phyloP scores from a whole-genome alignment of 2,888 invertebrate genomes.

The Psylliodes chrysocephalus region DNA sequence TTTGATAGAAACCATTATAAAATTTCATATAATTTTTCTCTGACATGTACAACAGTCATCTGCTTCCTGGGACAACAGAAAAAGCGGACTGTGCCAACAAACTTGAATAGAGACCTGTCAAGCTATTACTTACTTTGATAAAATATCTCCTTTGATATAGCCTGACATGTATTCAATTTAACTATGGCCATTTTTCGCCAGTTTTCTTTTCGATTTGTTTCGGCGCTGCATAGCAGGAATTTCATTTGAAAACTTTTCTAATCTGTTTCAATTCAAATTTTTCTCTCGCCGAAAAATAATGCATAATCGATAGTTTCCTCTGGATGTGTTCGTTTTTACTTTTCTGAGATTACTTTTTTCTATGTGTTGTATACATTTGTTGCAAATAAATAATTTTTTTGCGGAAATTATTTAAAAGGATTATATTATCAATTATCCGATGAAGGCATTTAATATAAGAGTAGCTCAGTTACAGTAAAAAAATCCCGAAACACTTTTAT shows the following conservation, averaged over 20 bases:
- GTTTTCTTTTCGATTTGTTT: conserved; percentile 25
- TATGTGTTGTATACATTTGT: too few relatives aligned
- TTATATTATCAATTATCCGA: too few relatives aligned
- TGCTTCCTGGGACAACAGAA: conserved; percentile 20
- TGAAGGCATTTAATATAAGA: too few relatives aligned
- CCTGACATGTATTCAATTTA: conserved; percentile 29
- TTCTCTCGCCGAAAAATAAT: background rate
- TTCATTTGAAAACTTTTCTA: conserved; percentile 28
- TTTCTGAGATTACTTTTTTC: too few relatives aligned
- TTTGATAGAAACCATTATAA: background rate
- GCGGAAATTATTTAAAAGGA: too few relatives aligned
- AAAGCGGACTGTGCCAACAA: conserved; percentile 20
- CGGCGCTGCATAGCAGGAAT: background rate
- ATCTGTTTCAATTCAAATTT: conserved; percentile 15
- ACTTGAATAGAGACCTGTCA: conserved; percentile 26
- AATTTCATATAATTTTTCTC: conserved; percentile 21
- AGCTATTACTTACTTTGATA: conserved; percentile 31
- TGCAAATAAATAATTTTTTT: too few relatives aligned
- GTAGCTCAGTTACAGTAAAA: too few relatives aligned
- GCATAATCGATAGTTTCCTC: background rate
- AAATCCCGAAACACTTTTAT: too few relatives aligned
- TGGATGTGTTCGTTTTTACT: too few relatives aligned
- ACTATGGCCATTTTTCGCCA: conserved; percentile 25
- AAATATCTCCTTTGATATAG: conserved; percentile 21
- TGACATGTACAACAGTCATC: conserved; percentile 29